These are phyloP conservation scores for Gymnoscopelus braueri DNA, from an alignment of 2,797 vertebrate species.

Conservation along the genomic window DNA sequence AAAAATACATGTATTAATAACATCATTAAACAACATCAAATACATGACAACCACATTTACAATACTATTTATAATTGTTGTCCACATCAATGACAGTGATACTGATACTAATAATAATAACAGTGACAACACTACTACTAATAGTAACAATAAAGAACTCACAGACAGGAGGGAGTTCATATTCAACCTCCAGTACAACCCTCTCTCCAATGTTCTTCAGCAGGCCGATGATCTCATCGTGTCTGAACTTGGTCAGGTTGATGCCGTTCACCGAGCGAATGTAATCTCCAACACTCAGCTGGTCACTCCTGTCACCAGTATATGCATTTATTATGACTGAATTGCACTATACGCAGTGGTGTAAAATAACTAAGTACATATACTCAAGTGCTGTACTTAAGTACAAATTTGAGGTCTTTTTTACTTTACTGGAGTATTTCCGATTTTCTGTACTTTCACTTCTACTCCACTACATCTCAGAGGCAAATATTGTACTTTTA, in stretches of 20 bases:
- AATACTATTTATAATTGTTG: too few species aligned
- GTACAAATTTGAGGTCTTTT: too few species aligned
- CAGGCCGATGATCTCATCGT: constrained; percentile 97
- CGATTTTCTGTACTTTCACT: too few species aligned
- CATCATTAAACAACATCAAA: constrained; percentile 1
- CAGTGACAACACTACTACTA: too few species aligned
- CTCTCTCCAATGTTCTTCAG: constrained; percentile 97
- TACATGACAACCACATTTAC: too few species aligned
- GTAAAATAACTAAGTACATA: too few species aligned
- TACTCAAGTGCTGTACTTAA: too few species aligned
- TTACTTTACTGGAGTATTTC: too few species aligned
- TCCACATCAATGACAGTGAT: too few species aligned
- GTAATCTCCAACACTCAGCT: constrained; percentile 96
- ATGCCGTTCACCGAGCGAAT: constrained; percentile 97
- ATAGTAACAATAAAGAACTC: constrained; percentile 69
- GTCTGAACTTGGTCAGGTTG: constrained; percentile 95
- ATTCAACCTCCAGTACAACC: constrained; percentile 95
- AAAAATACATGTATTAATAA: constrained; percentile 28
- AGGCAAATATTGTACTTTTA: too few species aligned
- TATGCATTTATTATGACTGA: background rate
- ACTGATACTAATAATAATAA: background rate
- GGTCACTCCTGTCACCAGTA: constrained; percentile 87
- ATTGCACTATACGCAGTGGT: too few species aligned
- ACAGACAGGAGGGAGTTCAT: constrained; percentile 94
- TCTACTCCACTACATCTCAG: too few species aligned